phyloP scores from a whole-genome alignment of 2,797 vertebrate species.

The Megalops cyprinoides region DNA sequence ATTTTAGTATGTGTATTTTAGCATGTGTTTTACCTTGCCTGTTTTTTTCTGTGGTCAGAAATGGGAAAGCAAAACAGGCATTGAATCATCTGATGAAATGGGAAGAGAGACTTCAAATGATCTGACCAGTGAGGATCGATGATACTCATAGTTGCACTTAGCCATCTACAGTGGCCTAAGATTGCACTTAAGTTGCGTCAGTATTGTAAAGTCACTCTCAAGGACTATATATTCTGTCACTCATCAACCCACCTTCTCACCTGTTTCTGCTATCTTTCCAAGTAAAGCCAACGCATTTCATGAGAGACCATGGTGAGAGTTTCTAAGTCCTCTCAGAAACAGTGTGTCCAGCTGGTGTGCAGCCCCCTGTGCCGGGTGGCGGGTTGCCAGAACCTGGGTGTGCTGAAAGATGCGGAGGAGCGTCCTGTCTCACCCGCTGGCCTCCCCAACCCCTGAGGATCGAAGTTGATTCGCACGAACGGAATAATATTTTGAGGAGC shows the following conservation, averaged over 20 bases:
- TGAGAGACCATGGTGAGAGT: not conserved
- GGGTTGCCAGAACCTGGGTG: conserved; percentile 35
- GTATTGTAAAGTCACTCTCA: not conserved
- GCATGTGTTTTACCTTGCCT: too few species aligned
- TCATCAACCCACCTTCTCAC: not conserved
- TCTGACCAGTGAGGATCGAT: too few species aligned
- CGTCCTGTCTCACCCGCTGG: not conserved
- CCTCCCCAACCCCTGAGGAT: conserved; percentile 8
- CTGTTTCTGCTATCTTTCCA: not conserved
- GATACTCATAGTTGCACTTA: too few species aligned
- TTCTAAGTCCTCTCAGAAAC: not conserved
- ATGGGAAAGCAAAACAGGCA: too few species aligned
- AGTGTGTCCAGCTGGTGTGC: not conserved
- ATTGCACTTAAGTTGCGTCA: too few species aligned
- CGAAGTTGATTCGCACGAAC: conserved; percentile 1
- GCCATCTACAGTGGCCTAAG: too few species aligned
- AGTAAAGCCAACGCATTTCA: not conserved
- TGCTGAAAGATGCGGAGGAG: conserved; percentile 39
- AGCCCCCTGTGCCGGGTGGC: not conserved
- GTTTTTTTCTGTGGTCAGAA: too few species aligned
- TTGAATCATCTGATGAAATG: too few species aligned
- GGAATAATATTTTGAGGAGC: conserved; percentile 20
- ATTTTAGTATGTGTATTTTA: too few species aligned
- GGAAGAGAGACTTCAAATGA: too few species aligned
- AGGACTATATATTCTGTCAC: not conserved